phyloP scores from a whole-genome alignment of 2,888 invertebrate genomes.

The Pycnomerus fuliginosus region DNA sequence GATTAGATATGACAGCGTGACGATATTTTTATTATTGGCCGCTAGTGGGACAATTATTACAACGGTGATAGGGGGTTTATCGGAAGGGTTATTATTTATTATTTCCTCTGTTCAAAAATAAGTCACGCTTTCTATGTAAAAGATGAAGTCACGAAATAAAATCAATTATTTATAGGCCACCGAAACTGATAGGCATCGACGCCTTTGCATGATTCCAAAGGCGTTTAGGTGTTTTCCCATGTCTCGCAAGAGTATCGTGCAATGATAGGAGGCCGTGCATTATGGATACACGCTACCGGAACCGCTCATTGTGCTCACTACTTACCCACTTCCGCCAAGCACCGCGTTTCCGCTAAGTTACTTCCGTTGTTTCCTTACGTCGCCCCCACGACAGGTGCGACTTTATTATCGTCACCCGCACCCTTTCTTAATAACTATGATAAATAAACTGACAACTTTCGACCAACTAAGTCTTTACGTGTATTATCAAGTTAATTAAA shows the following conservation, averaged over 20 bases:
- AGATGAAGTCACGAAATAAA: slow-evolving; percentile 19
- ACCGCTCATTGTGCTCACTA: slow-evolving; percentile 53
- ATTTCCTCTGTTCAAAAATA: slow-evolving; percentile 9
- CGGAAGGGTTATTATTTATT: no score
- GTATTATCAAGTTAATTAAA: no score
- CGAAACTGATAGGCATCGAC: slow-evolving; percentile 29
- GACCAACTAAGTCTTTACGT: no score
- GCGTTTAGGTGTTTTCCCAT: slow-evolving; percentile 42
- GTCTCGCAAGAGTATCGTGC: slow-evolving; percentile 39
- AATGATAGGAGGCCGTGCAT: slow-evolving; percentile 30
- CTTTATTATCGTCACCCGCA: no score
- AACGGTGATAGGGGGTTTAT: no score
- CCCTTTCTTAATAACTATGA: no score
- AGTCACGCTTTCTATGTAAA: slow-evolving; percentile 21
- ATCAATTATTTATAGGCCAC: slow-evolving; percentile 25
- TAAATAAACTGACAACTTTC: no score
- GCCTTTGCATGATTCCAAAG: slow-evolving; percentile 34
- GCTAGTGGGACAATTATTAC: no score
- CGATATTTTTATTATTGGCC: no score
- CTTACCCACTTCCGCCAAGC: slow-evolving; percentile 53
- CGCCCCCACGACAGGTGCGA: slow-evolving; percentile 39
- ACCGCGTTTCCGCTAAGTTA: slow-evolving; percentile 50
- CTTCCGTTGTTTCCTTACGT: slow-evolving; percentile 50
- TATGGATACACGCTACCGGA: slow-evolving; percentile 51
- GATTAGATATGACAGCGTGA: no score